These are phyloP conservation scores for Salminus brasiliensis DNA, from an alignment of 2,113 vertebrate genomes.

Conservation along the genomic window DNA sequence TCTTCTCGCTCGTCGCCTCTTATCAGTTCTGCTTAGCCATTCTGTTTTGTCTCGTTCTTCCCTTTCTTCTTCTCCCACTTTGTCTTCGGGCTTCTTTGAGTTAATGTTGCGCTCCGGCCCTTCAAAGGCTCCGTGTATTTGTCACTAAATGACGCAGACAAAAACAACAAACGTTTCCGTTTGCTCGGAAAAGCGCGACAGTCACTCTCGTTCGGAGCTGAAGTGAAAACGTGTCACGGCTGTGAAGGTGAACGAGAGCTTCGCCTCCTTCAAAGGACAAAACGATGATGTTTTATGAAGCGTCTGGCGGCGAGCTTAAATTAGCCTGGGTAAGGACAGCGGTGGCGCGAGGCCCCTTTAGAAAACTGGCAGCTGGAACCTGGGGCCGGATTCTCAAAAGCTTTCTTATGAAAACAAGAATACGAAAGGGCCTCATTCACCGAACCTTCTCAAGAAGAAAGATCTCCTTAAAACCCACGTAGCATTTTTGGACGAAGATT, in stretches of 20 bases:
- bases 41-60: background rate
- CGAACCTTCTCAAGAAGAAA: too few relatives aligned
- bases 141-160: constrained; percentile 6
- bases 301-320: constrained; percentile 9
- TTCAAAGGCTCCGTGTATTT: constrained; percentile 7
- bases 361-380: background rate
- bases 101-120: background rate
- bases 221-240: constrained; percentile 22
- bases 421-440: too few relatives aligned
- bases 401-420: too few relatives aligned
- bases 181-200: background rate
- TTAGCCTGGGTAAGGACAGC: constrained; percentile 5
- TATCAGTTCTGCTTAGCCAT: background rate
- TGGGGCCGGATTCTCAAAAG: background rate
- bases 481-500: too few relatives aligned
- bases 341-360: background rate
- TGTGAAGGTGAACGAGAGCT: background rate
- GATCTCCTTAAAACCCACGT: too few relatives aligned
- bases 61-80: background rate
- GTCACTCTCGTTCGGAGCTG: constrained; percentile 13
- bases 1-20: too few relatives aligned
- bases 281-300: constrained; percentile 32
- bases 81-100: background rate
- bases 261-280: constrained; percentile 35
- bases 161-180: constrained; percentile 23